Percentiles rank a stretch among this genome's conserved stretches.
Conservation (phyloP, 2,113 vertebrate genomes). For the Caloenas nicobarica region DNA sequence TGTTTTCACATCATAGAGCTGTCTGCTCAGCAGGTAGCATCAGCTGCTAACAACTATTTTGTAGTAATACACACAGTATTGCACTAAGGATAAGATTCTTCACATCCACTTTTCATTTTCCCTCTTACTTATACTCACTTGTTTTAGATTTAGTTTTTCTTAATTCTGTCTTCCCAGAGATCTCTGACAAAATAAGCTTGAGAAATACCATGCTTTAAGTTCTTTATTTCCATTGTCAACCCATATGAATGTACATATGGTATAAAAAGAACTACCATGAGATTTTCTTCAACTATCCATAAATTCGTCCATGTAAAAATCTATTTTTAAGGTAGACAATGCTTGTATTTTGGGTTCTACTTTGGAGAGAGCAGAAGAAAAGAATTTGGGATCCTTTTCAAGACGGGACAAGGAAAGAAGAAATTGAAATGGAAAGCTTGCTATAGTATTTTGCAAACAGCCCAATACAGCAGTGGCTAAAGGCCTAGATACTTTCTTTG, state of each 20-base stretch:
- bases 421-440: background rate
- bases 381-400: background rate
- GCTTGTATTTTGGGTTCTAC: background rate
- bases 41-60: background rate
- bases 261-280: background rate
- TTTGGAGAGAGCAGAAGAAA: background rate
- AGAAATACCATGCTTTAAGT: background rate
- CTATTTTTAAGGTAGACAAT: background rate
- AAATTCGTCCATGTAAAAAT: background rate
- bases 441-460: background rate
- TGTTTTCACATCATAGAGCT: background rate
- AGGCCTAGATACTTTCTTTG: background rate
- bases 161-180: background rate
- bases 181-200: background rate
- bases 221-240: background rate
- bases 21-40: conserved; percentile 15
- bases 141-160: background rate
- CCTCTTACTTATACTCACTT: background rate
- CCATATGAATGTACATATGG: background rate
- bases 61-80: background rate
- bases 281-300: background rate
- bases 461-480: background rate
- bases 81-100: background rate
- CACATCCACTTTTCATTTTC: background rate
- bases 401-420: background rate